Base-by-base conservation (phyloP, 1,140 invertebrate species). In the Danaus melanippus region DNA sequence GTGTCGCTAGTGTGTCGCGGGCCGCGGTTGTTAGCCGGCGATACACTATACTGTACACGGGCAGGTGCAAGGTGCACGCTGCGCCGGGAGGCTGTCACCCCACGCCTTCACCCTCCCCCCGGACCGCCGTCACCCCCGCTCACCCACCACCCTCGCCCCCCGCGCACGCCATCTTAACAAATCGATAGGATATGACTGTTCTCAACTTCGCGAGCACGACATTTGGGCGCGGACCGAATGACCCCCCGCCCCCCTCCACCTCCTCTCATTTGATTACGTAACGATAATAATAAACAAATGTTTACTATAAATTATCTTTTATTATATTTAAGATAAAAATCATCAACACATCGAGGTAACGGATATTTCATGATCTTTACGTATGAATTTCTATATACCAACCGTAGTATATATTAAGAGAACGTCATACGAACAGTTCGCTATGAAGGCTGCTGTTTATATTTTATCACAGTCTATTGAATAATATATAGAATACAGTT, bases 121-220 rank as follows among this genome's bases (percentile, higher is more conserved):
- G 70, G 76, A 53, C 60, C 10, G 21, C 21, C 21, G 21, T 32
- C 21, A 32, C 21, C 21, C 15, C 21, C 21, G 21, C 21, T 1
- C 21, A 32, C 21, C 53, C 57, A 46, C 53, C 47, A 53, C 54
- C 42, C 61, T 59, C 64, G 74, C 71, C 68, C 78, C 76, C 82
- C 80, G 79, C 81, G 84, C 79, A 85, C 88, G 88, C 88, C 88
- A 90, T 90, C 89, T 90, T 88, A 88, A 87, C 86, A 86, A 88
- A 88, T 88, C 86, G 84, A 88, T 88, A 88, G 84, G 83, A 88
- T 87, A 87, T 88, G 84, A 88, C 84, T 86, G 79, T 86, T 89
- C 89, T 86, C 87, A 82, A 83, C 79, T 80, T 80, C 75, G 75
- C 79, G 79, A 72, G 68, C 73, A 68, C 72, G 77, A 85, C 79